Base-by-base conservation (phyloP, 2,113 vertebrate species). In the Oreochromis niloticus region DNA sequence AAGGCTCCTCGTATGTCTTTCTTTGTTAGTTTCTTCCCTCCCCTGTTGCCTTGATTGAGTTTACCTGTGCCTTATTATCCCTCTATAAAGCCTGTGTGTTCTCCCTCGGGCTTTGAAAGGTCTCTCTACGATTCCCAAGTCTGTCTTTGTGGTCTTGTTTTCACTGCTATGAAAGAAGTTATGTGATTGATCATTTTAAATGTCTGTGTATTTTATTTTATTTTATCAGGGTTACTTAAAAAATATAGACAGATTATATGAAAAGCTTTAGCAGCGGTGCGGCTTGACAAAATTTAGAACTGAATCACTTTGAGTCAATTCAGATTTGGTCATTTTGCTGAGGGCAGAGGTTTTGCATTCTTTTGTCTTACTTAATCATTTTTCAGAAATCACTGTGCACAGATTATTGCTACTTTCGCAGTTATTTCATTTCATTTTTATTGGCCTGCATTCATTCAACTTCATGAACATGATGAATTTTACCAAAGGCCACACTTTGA, bases 131-230 rank as follows among this genome's bases (percentile, higher is more conserved):
- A 30, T 12, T 50, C 71, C 24, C 9, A 73, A 73, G 0, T 78
- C 16, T 19, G 71, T 50, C 27, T 50, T 32, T 52, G 68, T 24
- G 14, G 39, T 1, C n/a, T 73, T 73, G 41, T 17, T 73, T 73
- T 46, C 0, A 46, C 41, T 73, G 13, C 41, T 17, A 46, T 46
- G 22, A 46, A 73, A 27, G 22, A 46, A 17, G 68, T 16, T 73
- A 46, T 0, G 41, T 73, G 39, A 73, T 22, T 27, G 39, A 27
- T 46, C 41, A 46, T 27, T 0, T 73, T 46, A 46, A 27, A 27
- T 0, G 22, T 0, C 22, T 73, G 5, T 27, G 22, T 13, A 19
- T 30, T 48, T 48, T 59, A 24, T 52, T 48, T 75, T 48, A 9
- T 75, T 75, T 75, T 50, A 48, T 17, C 71, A 50, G 43, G 43